These are phyloP conservation scores for Denticeps clupeoides DNA, from an alignment of 2,797 vertebrate genomes.

Conservation along the genomic window DNA sequence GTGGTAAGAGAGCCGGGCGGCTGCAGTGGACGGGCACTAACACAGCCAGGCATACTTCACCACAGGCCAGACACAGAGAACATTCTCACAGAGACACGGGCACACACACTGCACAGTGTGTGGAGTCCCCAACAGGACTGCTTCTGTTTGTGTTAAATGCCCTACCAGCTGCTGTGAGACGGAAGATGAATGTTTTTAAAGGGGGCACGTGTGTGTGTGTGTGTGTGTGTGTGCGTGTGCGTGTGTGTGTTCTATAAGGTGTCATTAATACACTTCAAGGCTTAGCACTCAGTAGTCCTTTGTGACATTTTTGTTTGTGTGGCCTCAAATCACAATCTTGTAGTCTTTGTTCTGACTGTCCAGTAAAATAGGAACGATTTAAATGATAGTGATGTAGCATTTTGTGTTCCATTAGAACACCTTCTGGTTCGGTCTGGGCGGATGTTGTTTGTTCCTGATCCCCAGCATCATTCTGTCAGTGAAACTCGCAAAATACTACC, in stretches of 20 bases:
- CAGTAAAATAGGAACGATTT: too few species aligned
- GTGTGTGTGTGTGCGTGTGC: slow-evolving; percentile 2
- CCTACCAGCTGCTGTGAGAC: slow-evolving; percentile 17
- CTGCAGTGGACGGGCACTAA: too few species aligned
- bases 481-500: slow-evolving; percentile 81
- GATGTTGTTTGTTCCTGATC: slow-evolving; percentile 77
- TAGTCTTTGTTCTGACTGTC: too few species aligned
- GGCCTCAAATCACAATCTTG: too few species aligned
- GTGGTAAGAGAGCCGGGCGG: slow-evolving; percentile 84
- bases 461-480: slow-evolving; percentile 80
- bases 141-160: slow-evolving; percentile 29
- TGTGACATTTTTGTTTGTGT: too few species aligned
- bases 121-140: slow-evolving; percentile 18
- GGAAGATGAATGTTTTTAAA: slow-evolving; percentile 30
- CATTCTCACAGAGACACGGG: neutral
- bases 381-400: too few species aligned
- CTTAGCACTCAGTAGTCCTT: too few species aligned
- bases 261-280: too few species aligned
- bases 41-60: neutral
- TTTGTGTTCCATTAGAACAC: slow-evolving; percentile 65
- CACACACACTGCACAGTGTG: slow-evolving; percentile 9
- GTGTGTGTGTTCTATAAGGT: neutral
- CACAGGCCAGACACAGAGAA: neutral
- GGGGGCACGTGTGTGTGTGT: slow-evolving; percentile 8
- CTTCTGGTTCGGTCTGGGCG: slow-evolving; percentile 92